phyloP scores from a whole-genome alignment of 1,140 invertebrate genomes.

The Cepaea nemoralis region DNA sequence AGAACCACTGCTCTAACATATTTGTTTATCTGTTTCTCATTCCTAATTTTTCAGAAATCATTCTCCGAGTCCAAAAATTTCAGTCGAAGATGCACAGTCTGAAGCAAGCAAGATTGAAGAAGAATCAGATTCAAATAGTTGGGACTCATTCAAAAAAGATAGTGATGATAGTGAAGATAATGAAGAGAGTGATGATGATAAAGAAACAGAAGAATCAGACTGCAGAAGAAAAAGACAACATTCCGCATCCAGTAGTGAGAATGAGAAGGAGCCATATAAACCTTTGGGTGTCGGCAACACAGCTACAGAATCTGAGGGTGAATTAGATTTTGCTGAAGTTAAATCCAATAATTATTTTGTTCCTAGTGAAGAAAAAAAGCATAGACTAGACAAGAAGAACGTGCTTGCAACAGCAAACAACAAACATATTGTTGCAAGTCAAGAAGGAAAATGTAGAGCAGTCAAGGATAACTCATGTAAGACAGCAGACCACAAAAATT shows the following conservation, averaged over 20 bases:
- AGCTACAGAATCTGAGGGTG: neutral
- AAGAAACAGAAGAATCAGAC: neutral
- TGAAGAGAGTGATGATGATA: neutral
- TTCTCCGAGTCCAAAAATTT: neutral
- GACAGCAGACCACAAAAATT: no score
- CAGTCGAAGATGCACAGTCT: neutral
- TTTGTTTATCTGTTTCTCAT: no score
- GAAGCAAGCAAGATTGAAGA: neutral
- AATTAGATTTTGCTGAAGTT: no score
- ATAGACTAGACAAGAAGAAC: no score
- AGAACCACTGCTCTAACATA: no score
- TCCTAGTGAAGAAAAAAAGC: no score
- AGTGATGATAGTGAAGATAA: neutral
- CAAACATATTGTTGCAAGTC: no score
- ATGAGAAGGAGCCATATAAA: neutral
- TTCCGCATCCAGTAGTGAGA: neutral
- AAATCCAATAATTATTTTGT: no score
- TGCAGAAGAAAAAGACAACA: neutral
- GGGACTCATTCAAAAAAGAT: slow-evolving; percentile 13
- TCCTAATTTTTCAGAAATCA: neutral
- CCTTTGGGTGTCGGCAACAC: neutral
- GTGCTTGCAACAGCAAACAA: no score
- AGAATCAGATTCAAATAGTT: slow-evolving; percentile 9
- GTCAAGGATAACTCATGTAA: no score
- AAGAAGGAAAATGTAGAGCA: no score